A percentile compares a stretch with the other conserved stretches of the same genome.
Evolutionary conservation across 1,140 invertebrate genomes (phyloP).

Genomic region (Drosophila parabipectinata): DNA sequence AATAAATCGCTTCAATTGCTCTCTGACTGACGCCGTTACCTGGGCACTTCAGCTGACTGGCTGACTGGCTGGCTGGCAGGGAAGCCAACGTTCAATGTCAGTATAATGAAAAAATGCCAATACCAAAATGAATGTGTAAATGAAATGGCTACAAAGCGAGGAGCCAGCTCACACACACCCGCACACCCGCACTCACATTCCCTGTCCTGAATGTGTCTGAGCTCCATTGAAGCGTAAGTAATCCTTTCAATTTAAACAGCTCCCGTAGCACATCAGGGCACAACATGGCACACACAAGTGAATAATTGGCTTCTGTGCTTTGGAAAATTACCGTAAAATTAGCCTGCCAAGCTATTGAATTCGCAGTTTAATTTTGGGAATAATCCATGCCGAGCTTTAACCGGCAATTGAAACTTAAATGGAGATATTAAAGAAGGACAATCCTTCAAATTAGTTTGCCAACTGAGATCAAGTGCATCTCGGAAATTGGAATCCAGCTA

Average conservation of each 20-base stretch:
- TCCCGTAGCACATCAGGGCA: constrained; percentile 34
- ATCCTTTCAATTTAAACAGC: constrained; percentile 80
- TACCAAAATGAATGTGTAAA: constrained; percentile 79
- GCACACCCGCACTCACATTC: not conserved
- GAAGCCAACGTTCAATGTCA: constrained; percentile 55
- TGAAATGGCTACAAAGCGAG: constrained; percentile 60
- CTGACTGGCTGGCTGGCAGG: too few species aligned
- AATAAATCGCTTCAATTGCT: constrained; percentile 84
- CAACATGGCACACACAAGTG: constrained; percentile 57
- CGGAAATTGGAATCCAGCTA: not conserved
- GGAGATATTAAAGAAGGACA: not conserved
- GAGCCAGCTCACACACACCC: constrained; percentile 4
- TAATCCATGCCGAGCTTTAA: not conserved
- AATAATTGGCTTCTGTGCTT: constrained; percentile 77
- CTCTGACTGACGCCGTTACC: constrained; percentile 74
- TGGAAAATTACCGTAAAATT: constrained; percentile 82
- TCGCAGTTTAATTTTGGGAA: constrained; percentile 13
- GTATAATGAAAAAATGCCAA: constrained; percentile 79
- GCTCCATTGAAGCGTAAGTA: constrained; percentile 76
- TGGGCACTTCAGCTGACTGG: constrained; percentile 26
- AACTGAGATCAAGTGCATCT: not conserved
- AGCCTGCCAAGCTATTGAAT: constrained; percentile 47
- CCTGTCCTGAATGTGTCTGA: constrained; percentile 33
- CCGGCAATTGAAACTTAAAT: not conserved
- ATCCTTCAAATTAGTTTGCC: not conserved